Conservation (phyloP, 1,140 invertebrate genomes). For the Aricia agestis region DNA sequence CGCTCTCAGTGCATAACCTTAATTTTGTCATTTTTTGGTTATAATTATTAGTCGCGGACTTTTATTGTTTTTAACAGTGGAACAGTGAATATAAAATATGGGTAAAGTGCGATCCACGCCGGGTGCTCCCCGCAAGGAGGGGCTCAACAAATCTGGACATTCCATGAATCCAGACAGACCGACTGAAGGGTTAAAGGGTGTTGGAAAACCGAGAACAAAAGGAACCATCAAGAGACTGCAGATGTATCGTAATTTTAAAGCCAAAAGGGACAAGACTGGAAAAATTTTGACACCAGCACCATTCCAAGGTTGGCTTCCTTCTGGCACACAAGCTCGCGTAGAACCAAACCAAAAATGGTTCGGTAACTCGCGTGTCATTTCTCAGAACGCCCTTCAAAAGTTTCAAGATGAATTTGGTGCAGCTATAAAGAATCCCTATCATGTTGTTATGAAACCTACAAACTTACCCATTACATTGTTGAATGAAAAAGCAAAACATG, state of each 20-base stretch:
- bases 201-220: conserved; percentile 90
- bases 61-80: neutral
- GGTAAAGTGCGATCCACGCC: conserved; percentile 82
- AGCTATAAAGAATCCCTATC: conserved; percentile 96
- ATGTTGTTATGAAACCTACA: conserved; percentile 98
- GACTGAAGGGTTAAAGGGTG: conserved; percentile 87
- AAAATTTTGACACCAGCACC: conserved; percentile 96
- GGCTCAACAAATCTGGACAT: conserved; percentile 86
- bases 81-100: conserved; percentile 69
- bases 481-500: conserved; percentile 94
- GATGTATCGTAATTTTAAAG: conserved; percentile 98
- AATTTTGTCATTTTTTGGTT: neutral
- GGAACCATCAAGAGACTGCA: conserved; percentile 96
- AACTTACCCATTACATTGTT: conserved; percentile 95
- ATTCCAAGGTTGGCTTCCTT: conserved; percentile 92
- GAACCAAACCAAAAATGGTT: conserved; percentile 99
- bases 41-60: neutral
- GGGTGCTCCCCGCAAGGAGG: conserved; percentile 84
- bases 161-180: conserved; percentile 93
- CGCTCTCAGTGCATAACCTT: neutral
- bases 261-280: conserved; percentile 92
- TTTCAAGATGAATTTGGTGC: conserved; percentile 98
- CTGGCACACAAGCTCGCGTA: conserved; percentile 94
- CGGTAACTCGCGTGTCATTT: conserved; percentile 93
- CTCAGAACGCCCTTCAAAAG: conserved; percentile 95